A percentile compares a stretch with the other conserved stretches of the same genome.
These are phyloP conservation scores for Lacanobia oleracea DNA, from an alignment of 2,888 invertebrate species.

Conservation along the genomic window DNA sequence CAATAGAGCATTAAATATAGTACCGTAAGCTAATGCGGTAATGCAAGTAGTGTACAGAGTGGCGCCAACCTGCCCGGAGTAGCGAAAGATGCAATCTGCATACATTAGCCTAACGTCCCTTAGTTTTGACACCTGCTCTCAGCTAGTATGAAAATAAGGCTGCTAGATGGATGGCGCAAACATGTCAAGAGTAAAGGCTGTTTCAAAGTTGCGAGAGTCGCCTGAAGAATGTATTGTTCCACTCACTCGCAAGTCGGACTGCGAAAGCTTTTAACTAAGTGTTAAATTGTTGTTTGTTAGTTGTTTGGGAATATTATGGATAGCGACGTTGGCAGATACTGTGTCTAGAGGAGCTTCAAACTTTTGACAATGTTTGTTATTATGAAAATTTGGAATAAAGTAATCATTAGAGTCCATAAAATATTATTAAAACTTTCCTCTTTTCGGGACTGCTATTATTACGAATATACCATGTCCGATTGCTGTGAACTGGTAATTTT, in stretches of 20 bases:
- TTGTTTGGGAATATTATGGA: conserved; percentile 61
- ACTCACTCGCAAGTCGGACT: conserved; percentile 68
- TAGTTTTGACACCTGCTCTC: conserved; percentile 90
- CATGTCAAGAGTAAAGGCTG: conserved; percentile 84
- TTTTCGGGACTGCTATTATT: too few relatives aligned
- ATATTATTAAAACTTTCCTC: neutral
- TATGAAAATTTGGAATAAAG: neutral
- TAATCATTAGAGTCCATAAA: neutral
- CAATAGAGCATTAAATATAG: conserved; percentile 79
- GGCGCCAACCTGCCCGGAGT: conserved; percentile 68
- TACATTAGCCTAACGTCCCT: conserved; percentile 89
- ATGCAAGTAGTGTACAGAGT: conserved; percentile 69
- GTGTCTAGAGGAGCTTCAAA: neutral
- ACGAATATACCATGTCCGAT: neutral
- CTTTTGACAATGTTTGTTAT: neutral
- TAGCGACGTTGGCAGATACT: conserved; percentile 3
- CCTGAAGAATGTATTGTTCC: conserved; percentile 73
- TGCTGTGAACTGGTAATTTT: neutral
- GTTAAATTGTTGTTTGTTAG: conserved; percentile 71
- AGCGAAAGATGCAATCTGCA: conserved; percentile 89
- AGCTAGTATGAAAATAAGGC: conserved; percentile 76
- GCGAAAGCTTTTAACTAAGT: conserved; percentile 74
- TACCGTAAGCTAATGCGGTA: conserved; percentile 78
- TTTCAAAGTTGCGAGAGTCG: conserved; percentile 78
- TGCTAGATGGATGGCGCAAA: conserved; percentile 85